Conservation (phyloP, 2,888 invertebrate species). For the Pediacus dermestoides region DNA sequence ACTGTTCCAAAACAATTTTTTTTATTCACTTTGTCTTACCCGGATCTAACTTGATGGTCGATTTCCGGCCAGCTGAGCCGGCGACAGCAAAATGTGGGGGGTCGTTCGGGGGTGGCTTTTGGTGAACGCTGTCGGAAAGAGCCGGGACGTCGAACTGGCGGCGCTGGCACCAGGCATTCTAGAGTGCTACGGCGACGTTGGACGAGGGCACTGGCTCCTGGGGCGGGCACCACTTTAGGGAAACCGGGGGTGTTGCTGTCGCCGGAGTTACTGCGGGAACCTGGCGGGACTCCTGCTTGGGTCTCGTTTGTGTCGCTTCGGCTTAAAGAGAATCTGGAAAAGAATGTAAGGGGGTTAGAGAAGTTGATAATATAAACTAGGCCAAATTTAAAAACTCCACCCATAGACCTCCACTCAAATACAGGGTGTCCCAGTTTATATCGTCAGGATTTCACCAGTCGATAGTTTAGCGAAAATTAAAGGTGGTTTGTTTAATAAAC, state of each 20-base stretch:
- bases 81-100: conserved; percentile 73
- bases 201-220: conserved; percentile 58
- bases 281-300: conserved; percentile 31
- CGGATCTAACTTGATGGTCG: conserved; percentile 77
- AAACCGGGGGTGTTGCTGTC: conserved; percentile 57
- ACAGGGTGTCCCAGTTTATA: no score
- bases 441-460: no score
- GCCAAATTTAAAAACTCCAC: no score
- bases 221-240: conserved; percentile 69
- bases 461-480: no score
- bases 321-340: conserved; percentile 48
- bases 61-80: conserved; percentile 82
- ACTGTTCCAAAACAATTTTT: neutral
- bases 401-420: no score
- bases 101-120: conserved; percentile 57
- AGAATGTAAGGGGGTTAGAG: no score
- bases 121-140: conserved; percentile 54
- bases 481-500: no score
- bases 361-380: no score
- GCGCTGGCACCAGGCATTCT: conserved; percentile 51
- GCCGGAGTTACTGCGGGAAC: conserved; percentile 46
- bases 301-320: conserved; percentile 45
- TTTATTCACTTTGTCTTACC: conserved; percentile 63
- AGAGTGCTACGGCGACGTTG: conserved; percentile 59
- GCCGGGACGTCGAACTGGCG: conserved; percentile 49